Conservation (phyloP, 1,140 invertebrate genomes). For the Drosophila sproati region DNA sequence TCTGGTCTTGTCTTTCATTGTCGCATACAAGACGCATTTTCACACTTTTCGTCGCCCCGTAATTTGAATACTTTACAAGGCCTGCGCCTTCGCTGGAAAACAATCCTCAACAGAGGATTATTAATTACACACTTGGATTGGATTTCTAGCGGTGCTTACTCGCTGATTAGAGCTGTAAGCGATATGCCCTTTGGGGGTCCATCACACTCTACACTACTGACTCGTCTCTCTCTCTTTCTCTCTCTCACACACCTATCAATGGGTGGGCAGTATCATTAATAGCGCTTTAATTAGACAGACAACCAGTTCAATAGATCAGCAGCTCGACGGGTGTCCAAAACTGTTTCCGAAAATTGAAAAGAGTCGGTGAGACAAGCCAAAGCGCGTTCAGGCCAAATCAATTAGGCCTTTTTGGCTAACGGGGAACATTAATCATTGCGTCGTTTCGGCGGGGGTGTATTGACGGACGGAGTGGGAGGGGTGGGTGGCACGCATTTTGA, state of each 20-base stretch:
- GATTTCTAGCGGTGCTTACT: constrained; percentile 50
- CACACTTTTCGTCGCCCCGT: constrained; percentile 78
- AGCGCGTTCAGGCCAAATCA: constrained; percentile 42
- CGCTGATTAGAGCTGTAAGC: constrained; percentile 61
- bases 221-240: not conserved
- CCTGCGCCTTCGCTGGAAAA: constrained; percentile 64
- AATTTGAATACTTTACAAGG: constrained; percentile 81
- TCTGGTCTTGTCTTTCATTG: constrained; percentile 65
- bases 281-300: constrained; percentile 60
- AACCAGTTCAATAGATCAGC: constrained; percentile 35
- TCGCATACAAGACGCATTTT: constrained; percentile 72
- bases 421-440: constrained; percentile 65
- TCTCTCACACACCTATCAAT: constrained; percentile 12
- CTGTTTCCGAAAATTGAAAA: constrained; percentile 36
- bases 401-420: constrained; percentile 46
- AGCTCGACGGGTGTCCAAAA: constrained; percentile 35
- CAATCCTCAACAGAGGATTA: constrained; percentile 54
- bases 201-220: not conserved
- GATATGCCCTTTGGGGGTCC: constrained; percentile 35
- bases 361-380: not conserved
- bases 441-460: constrained; percentile 40
- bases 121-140: constrained; percentile 80
- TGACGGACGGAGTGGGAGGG: no score
- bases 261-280: constrained; percentile 56
- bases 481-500: constrained; percentile 21